phyloP scores from a whole-genome alignment of 2,113 vertebrate species.

The Pagrus major region DNA sequence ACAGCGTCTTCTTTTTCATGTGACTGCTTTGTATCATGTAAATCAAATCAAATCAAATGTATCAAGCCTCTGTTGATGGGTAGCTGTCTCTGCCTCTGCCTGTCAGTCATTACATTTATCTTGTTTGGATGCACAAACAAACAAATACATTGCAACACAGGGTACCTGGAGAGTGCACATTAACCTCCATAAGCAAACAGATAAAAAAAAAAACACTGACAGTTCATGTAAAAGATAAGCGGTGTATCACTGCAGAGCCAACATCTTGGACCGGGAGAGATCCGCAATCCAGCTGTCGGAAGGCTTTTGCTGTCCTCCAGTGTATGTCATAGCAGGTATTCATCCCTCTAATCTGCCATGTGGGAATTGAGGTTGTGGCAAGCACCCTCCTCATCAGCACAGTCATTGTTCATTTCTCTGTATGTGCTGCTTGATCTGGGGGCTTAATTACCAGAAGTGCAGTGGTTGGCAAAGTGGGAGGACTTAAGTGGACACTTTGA shows the following conservation, averaged over 20 bases:
- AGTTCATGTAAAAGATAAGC: slow-evolving; percentile 8
- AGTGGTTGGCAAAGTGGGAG: slow-evolving; percentile 76
- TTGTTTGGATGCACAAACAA: slow-evolving; percentile 1
- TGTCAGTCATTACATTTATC: background rate
- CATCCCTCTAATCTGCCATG: slow-evolving; percentile 70
- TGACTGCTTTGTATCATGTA: background rate
- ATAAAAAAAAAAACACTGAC: slow-evolving; percentile 20
- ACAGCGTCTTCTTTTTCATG: background rate
- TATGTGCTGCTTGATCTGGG: slow-evolving; percentile 71
- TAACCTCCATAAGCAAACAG: background rate
- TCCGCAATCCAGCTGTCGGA: slow-evolving; percentile 46
- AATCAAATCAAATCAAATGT: background rate
- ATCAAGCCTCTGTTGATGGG: background rate
- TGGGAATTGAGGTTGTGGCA: slow-evolving; percentile 65
- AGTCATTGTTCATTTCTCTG: slow-evolving; percentile 77
- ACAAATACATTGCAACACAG: background rate
- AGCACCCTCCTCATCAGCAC: slow-evolving; percentile 72
- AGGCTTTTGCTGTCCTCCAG: slow-evolving; percentile 39
- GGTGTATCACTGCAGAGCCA: background rate
- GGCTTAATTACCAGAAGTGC: slow-evolving; percentile 83
- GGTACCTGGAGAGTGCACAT: background rate
- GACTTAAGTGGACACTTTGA: slow-evolving; percentile 83
- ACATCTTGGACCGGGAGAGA: slow-evolving; percentile 36
- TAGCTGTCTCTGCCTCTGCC: background rate
- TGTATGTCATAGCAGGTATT: slow-evolving; percentile 69